Base-by-base conservation (phyloP, 2,113 vertebrate genomes). In the Oryzias melastigma region DNA sequence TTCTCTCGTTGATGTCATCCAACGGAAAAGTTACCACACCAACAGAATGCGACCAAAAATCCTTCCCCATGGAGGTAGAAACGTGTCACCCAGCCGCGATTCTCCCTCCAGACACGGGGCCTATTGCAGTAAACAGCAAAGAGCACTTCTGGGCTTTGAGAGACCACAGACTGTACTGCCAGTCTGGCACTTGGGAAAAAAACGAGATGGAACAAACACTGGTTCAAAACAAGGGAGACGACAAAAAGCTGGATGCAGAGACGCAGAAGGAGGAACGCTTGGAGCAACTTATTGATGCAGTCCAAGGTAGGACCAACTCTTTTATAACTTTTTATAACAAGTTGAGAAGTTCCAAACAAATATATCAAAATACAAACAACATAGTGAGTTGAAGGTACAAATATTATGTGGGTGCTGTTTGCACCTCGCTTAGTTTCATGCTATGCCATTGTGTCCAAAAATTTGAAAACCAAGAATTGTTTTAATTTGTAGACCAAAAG, bases 111-210 rank as follows among this genome's bases (percentile, higher is more conserved):
- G 48, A 52, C 24, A 29, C 5, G 48, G 52, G 63, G 7, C 73
- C 77, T 0, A 63, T 88, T 3, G 22, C 53, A 7, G 56, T 90
- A 27, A 43, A 20, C 45, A 59, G 19, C 5, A 3, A 6, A 4
- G 40, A 53, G 40, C 35, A 80, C 61, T 5, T 2, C n/a, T 62
- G 59, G 66, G 78, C 85, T 16, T 68, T 90, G 69, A 72, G 46
- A 54, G 88, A 90, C 77, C 88, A 90, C 77, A 61, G 62, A 53
- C 69, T 87, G 44, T 90, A 90, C 71, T 88, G 86, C 74, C 66
- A 64, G 4, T 27, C 54, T 3, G 82, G 67, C 43, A 86, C 86
- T 8, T 90, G 88, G 88, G 71, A 63, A 60, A 65, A 65, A 45
- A 14, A 17, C 17, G 50, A 57, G 14, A 40, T 13, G 42, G 77